These are phyloP conservation scores for Pelodytes ibericus DNA, from an alignment of 2,797 vertebrate genomes.

Conservation along the genomic window DNA sequence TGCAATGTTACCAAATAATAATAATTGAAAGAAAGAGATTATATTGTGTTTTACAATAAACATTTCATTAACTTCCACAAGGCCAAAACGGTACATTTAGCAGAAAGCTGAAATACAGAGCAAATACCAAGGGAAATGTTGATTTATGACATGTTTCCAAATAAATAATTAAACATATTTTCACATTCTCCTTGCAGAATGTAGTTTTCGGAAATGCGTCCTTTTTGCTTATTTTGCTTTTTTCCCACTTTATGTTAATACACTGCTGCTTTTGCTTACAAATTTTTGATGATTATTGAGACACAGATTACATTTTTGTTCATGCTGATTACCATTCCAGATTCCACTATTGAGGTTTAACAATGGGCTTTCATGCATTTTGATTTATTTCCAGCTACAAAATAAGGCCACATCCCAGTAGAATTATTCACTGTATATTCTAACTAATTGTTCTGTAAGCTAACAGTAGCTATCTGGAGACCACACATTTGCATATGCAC, in stretches of 20 bases:
- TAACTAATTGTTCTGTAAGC: constrained; percentile 57
- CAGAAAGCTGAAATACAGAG: not conserved
- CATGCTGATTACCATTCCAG: constrained; percentile 50
- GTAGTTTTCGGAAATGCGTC: constrained; percentile 9
- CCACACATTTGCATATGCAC: constrained; percentile 51
- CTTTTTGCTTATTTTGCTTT: constrained; percentile 46
- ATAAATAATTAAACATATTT: constrained; percentile 41
- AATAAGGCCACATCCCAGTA: constrained; percentile 56
- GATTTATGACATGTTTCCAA: constrained; percentile 11
- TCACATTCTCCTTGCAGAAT: constrained; percentile 19
- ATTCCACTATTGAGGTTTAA: constrained; percentile 53
- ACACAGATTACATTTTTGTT: constrained; percentile 53
- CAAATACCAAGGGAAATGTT: constrained; percentile 26
- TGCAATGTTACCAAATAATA: not conserved
- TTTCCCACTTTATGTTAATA: constrained; percentile 46
- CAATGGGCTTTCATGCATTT: constrained; percentile 54
- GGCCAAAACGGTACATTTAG: constrained; percentile 10
- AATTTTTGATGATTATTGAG: constrained; percentile 54
- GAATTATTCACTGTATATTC: constrained; percentile 52
- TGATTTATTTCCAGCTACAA: constrained; percentile 57
- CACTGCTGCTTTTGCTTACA: constrained; percentile 49
- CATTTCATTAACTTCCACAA: constrained; percentile 11
- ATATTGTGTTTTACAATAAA: not conserved
- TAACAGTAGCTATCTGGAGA: constrained; percentile 54
- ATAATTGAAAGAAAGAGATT: not conserved